Base-by-base conservation (phyloP, 2,113 vertebrate genomes). In the Pao palembangensis region DNA sequence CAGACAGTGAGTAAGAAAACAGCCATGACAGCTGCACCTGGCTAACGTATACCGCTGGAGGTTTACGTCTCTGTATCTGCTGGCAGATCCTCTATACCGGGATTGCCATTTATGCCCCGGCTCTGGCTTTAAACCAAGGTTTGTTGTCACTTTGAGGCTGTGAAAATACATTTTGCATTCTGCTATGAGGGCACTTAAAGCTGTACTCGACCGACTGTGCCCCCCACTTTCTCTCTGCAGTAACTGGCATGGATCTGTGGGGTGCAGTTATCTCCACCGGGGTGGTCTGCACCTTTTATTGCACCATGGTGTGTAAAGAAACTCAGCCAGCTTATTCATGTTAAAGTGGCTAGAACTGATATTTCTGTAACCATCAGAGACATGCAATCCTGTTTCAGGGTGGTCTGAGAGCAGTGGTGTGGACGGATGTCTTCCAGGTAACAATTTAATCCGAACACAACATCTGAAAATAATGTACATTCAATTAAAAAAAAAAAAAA, bases 71-170 rank as follows among this genome's bases (percentile, higher is more conserved):
- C 44, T 18, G 1, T 42, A 16, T 44, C 34, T 71, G 50, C 63
- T 5, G 5, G 42, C 84, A 98, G 97, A 87, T 93, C 61, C 86
- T 96, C 60, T 98, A 98, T 74, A 98, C 95, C 49, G 97, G 97
- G 72, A 93, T 98, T 55, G 96, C 95, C 69, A 98, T 99, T 86
- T 99, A 98, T 61, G 92, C 93, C 55, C 97, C 97, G 64, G 96
- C 97, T 55, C 90, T 99, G 66, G 96, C 97, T 75, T 87, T 99
- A 84, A 98, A 94, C 88, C 96, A 98, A 93, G 97, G 96, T 96
- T 69, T 16, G 57, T 41, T 41, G 41, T 21, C 10, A n/a, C 8
- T 52, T 47, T 57, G 8, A 55, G 20, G 43, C 20, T 34, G 52
- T 16, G 6, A 16, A 17, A 17, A 19, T 17, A 55, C 17, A 51